Percentiles rank a stretch among this genome's conserved stretches.
Evolutionary conservation across 2,113 vertebrate species (phyloP).

Genomic region (Cairina moschata): DNA sequence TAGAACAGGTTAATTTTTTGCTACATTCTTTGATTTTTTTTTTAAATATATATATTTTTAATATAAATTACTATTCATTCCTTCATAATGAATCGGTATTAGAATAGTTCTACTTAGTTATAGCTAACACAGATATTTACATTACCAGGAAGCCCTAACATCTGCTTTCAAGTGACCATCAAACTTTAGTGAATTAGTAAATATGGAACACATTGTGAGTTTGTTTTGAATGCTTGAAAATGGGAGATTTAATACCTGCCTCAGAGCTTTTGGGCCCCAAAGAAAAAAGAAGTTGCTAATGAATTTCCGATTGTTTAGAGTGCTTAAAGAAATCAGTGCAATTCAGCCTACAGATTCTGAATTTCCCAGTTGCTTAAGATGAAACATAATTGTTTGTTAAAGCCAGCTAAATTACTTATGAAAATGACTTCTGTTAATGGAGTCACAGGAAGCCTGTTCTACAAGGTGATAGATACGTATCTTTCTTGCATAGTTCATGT

Average conservation of each 20-base stretch:
- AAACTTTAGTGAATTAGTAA: slow-evolving; percentile 18
- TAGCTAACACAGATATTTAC: slow-evolving; percentile 14
- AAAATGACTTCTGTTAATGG: not conserved
- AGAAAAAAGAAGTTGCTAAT: not conserved
- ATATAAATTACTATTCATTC: not conserved
- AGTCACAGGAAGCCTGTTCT: not conserved
- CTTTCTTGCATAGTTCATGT: not conserved
- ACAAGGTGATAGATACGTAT: not conserved
- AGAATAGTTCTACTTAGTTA: not conserved
- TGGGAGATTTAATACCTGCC: not conserved
- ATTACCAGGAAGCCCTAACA: not conserved
- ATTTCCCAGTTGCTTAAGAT: not conserved
- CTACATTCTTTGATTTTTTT: slow-evolving; percentile 18
- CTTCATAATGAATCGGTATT: not conserved
- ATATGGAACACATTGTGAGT: slow-evolving; percentile 10
- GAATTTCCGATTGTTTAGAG: not conserved
- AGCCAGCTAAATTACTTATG: not conserved
- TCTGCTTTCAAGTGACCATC: slow-evolving; percentile 30
- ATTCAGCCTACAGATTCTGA: not conserved
- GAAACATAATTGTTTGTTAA: not conserved
- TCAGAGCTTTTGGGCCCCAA: not conserved
- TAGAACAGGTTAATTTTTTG: slow-evolving; percentile 41
- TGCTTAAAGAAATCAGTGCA: not conserved
- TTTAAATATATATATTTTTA: not conserved
- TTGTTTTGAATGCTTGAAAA: not conserved